These are phyloP conservation scores for Synaphobranchus kaupii DNA, from an alignment of 2,797 vertebrate species.

Conservation along the genomic window DNA sequence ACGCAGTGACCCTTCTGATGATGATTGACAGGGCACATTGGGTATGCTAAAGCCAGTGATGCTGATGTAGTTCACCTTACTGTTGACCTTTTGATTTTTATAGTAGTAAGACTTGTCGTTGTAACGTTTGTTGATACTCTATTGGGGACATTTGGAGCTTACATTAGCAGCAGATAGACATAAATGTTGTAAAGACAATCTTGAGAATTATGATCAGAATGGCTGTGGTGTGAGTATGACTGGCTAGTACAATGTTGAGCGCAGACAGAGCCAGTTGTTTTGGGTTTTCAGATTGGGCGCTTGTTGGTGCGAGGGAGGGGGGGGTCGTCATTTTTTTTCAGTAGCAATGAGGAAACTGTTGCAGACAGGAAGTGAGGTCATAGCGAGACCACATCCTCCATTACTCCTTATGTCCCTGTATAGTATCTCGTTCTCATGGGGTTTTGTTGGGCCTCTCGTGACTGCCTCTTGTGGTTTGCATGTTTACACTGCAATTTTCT, in stretches of 20 bases:
- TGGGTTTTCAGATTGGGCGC: neutral
- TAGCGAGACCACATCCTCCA: constrained; percentile 7
- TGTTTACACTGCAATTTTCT: neutral
- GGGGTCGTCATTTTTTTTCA: neutral
- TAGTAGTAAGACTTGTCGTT: neutral
- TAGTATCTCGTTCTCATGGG: constrained; percentile 32
- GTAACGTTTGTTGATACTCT: neutral
- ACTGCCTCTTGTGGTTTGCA: neutral
- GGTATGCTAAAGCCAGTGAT: neutral
- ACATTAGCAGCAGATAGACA: neutral
- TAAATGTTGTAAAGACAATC: neutral
- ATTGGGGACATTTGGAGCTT: neutral
- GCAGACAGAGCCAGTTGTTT: neutral
- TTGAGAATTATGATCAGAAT: neutral
- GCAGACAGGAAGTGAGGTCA: constrained; percentile 5
- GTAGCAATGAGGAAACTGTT: neutral
- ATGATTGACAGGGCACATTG: neutral
- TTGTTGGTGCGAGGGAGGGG: neutral
- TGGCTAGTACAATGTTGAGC: neutral
- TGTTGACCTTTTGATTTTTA: neutral
- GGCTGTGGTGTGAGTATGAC: neutral
- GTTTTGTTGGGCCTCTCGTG: constrained; percentile 30
- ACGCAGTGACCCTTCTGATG: neutral
- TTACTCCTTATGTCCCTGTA: neutral
- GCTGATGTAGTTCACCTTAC: neutral